Conservation (phyloP, 2,113 vertebrate species). For the Mesitornis unicolor region DNA sequence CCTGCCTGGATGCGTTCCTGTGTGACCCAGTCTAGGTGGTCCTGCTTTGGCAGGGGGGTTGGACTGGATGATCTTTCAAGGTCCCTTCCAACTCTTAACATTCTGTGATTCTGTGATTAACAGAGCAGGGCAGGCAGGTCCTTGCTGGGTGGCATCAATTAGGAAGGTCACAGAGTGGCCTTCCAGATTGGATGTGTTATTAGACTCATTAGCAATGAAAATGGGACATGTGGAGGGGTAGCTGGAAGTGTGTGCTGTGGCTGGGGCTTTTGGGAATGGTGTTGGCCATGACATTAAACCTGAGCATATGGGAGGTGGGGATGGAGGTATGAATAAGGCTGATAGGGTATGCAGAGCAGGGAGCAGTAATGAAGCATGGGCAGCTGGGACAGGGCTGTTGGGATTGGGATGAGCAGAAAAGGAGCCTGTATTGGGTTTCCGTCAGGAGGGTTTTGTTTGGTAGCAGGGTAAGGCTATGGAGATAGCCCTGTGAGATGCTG, state of each 20-base stretch:
- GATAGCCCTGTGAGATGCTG: no score
- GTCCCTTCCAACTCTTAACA: no score
- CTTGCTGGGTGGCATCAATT: not conserved
- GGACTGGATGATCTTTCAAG: no score
- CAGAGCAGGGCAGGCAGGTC: not conserved
- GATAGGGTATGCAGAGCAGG: not conserved
- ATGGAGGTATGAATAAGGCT: not conserved
- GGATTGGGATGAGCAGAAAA: no score
- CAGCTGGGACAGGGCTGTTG: not conserved
- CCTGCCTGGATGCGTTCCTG: no score
- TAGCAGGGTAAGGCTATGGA: no score
- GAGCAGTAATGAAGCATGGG: not conserved
- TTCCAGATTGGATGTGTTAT: accelerated
- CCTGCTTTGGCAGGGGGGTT: no score
- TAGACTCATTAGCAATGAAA: not conserved
- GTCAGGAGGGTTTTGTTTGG: no score
- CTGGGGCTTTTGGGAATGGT: not conserved
- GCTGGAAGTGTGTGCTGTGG: not conserved
- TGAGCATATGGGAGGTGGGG: not conserved
- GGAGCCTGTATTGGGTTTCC: no score
- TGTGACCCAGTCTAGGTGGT: no score
- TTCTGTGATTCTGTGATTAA: no score
- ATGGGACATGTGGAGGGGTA: not conserved
- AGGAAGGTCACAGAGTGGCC: not conserved
- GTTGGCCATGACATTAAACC: not conserved